Conservation (phyloP, 2,888 invertebrate genomes). For the Cheilosia variabilis region DNA sequence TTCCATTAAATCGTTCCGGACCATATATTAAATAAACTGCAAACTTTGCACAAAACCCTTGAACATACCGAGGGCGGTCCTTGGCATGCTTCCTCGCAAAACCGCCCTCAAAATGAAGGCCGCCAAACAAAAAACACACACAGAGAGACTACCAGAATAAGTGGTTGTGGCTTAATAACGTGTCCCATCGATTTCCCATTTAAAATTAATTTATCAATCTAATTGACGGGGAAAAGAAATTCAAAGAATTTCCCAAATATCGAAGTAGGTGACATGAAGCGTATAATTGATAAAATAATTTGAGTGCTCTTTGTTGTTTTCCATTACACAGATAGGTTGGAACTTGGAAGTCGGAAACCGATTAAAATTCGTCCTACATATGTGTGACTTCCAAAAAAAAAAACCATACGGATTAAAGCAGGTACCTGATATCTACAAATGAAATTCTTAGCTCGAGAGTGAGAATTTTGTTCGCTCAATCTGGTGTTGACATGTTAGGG, state of each 20-base stretch:
- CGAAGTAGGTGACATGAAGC: slow-evolving; percentile 16
- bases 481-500: too few species aligned
- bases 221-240: neutral
- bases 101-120: neutral
- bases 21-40: too few species aligned
- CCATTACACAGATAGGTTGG: slow-evolving; percentile 1
- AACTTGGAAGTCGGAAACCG: slow-evolving; percentile 15
- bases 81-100: too few species aligned
- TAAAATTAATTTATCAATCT: slow-evolving; percentile 45
- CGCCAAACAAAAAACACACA: neutral
- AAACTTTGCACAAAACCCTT: too few species aligned
- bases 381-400: neutral
- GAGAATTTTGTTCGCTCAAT: too few species aligned
- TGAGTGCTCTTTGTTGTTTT: slow-evolving; percentile 20
- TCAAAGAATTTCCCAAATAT: slow-evolving; percentile 14
- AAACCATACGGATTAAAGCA: neutral
- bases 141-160: slow-evolving; percentile 27
- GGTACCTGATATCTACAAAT: neutral
- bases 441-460: neutral
- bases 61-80: too few species aligned
- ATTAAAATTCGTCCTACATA: slow-evolving; percentile 13
- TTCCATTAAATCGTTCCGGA: too few species aligned
- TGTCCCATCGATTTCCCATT: slow-evolving; percentile 26
- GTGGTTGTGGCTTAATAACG: slow-evolving; percentile 1
- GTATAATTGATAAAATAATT: slow-evolving; percentile 35